Evolutionary conservation across 2,797 vertebrate genomes (phyloP).

Genomic region (Enteromius mattozi): DNA sequence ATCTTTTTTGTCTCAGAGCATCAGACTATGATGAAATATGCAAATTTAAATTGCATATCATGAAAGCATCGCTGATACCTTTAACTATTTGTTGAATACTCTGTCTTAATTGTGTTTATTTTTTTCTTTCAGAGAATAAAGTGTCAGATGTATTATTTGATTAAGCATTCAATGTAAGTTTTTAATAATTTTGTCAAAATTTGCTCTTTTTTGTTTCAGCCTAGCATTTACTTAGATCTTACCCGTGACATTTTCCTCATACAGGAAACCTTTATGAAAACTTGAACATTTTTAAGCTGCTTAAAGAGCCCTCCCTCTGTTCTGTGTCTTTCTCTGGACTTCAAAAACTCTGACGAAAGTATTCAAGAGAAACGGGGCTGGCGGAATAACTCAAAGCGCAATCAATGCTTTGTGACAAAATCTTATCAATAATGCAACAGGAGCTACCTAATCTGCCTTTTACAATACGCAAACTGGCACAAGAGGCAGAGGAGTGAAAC

Average conservation of each 20-base stretch:
- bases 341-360: conserved; percentile 40
- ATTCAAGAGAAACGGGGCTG: conserved; percentile 51
- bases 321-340: conserved; percentile 10
- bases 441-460: conserved; percentile 47
- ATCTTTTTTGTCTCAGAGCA: not conserved
- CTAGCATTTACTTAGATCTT: conserved; percentile 24
- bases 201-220: conserved; percentile 3
- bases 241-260: conserved; percentile 19
- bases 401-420: conserved; percentile 55
- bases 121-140: not conserved
- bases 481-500: conserved; percentile 27
- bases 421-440: conserved; percentile 59
- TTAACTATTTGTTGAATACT: not conserved
- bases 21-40: not conserved
- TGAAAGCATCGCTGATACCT: not conserved
- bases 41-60: not conserved
- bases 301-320: conserved; percentile 43
- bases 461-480: conserved; percentile 35
- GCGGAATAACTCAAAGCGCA: conserved; percentile 52
- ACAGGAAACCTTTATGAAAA: conserved; percentile 36
- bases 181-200: not conserved
- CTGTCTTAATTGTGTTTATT: not conserved
- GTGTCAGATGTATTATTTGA: not conserved
- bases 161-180: not conserved
- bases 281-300: conserved; percentile 55